Base-by-base conservation (phyloP, 2,797 vertebrate genomes). In the Cyprinella venusta region DNA sequence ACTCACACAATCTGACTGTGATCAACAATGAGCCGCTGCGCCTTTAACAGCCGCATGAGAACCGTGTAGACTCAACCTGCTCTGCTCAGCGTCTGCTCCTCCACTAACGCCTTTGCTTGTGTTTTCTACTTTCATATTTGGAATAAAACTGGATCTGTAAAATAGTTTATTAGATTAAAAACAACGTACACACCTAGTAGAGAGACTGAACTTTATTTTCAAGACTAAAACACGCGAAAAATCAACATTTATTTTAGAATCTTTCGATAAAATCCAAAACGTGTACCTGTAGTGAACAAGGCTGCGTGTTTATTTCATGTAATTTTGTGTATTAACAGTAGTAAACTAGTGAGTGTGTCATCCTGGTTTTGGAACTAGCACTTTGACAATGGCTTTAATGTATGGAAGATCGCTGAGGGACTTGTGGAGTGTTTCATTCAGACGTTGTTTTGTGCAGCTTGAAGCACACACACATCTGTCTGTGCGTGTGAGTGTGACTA, bases 21-120 rank as follows among this genome's bases (percentile, higher is more conserved):
- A 42, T 6, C 2, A 15, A 24, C 18, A 65, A 50, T 8, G 24
- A 33, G 0, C 3, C 16, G 5, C 64, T 6, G 6, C 1, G 26
- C 0, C 4, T 19, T 69, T 83, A 83, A 30, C 13, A 7, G 36
- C 36, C 36, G 7, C 40, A 83, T 70, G 74, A 83, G 74, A 45
- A 78, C 81, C 33, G 4, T 50, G 45, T 36, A 78, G 81, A 76
- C 50, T 82, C 81, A 82, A 56, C 16, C 5, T 1, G 16, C n/a
- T 6, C 19, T 19, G 10, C 1, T 59, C 38, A 12, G 18, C 8
- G 40, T 48, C 52, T 45, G 64, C 36, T 38, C 2, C 33, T 21
- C 33, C 19, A 12, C 6, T 40, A 16, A 21, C 19, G 12, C 2
- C n/a, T 13, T 1, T 15, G 10, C 61, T 16, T 64, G 61, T 64